Base-by-base conservation (phyloP, 2,888 invertebrate species). In the Platynereis dumerilii region DNA sequence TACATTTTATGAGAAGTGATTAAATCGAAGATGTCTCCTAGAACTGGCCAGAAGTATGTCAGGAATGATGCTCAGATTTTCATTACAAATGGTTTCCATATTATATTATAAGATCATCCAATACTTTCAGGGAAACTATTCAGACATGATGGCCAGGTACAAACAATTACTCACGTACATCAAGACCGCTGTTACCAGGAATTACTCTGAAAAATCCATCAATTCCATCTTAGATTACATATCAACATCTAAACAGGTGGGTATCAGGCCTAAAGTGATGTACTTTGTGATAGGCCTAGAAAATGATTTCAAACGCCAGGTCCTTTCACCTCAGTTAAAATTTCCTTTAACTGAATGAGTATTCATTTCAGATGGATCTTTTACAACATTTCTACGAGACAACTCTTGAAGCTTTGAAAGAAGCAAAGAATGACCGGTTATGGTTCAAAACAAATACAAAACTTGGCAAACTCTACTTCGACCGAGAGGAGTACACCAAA, bases 371-470 rank as follows among this genome's bases (percentile, higher is more conserved):
- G 67, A 65, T 69, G 65, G 71, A 73, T 20, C 58, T 99, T 29
- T 86, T 99, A 45, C 98, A 98, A 88, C 93, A 98, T 82, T 99
- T 99, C 85, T 99, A 99, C 85, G 96, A 98, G 85, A 99, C 86
- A 39, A 87, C 87, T 1, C 74, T 87, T 34, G 86, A 86, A 65
- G 86, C 86, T 5, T 72, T 87, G 64, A 95, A 94, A 84, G 98
- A 99, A 87, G 97, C 98, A 0, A 98, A 98, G 85, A 99, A 99
- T 84, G 99, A 99, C 85, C 88, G 99, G 69, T 86, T 99, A 63
- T 99, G 99, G 99, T 99, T 99, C 84, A 99, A 99, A 86, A 99
- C 99, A 0, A 99, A 99, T 83, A 98, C 97, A 0, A 99, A 99
- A 87, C 86, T 99, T 74, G 99, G 98, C 56, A 99, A 99, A 86